Evolutionary conservation across 2,113 vertebrate species (phyloP).

Genomic region (Ochotona curzoniae): DNA sequence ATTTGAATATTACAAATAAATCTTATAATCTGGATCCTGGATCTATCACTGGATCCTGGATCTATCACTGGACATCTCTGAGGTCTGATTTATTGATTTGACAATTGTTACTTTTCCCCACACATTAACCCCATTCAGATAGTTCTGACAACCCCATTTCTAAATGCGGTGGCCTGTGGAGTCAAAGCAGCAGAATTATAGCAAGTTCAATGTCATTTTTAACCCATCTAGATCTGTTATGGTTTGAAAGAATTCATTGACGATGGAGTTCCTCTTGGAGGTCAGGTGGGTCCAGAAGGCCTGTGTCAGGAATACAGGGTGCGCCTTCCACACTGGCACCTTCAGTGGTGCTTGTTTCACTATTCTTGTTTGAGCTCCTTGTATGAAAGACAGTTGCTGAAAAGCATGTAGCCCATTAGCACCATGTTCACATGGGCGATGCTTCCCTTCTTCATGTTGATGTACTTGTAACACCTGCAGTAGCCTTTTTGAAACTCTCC

Average conservation of each 20-base stretch:
- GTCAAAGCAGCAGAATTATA: too few relatives aligned
- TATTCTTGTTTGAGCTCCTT: slow-evolving; percentile 95
- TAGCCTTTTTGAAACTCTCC: slow-evolving; percentile 89
- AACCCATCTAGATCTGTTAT: background rate
- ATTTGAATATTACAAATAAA: too few relatives aligned
- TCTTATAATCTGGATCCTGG: too few relatives aligned
- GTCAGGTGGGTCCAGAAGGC: background rate
- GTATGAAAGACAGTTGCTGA: slow-evolving; percentile 94
- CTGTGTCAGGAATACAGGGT: background rate
- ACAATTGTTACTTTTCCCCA: too few relatives aligned
- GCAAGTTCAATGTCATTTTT: too few relatives aligned
- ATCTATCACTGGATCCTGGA: too few relatives aligned
- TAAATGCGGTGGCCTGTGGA: too few relatives aligned
- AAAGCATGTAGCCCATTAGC: slow-evolving; percentile 85
- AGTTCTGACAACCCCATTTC: too few relatives aligned
- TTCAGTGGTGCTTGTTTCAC: slow-evolving; percentile 95
- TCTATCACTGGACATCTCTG: too few relatives aligned
- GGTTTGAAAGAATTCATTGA: background rate
- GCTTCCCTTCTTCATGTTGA: slow-evolving; percentile 95
- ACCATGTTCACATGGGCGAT: slow-evolving; percentile 89
- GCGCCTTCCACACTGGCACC: background rate
- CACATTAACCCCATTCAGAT: too few relatives aligned
- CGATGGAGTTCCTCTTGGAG: background rate
- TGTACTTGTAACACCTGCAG: slow-evolving; percentile 93
- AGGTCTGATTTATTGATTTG: too few relatives aligned